Percentiles rank a stretch among this genome's conserved stretches.
Evolutionary conservation across 2,888 invertebrate genomes (phyloP).

Genomic region (Yponomeuta malinellus): DNA sequence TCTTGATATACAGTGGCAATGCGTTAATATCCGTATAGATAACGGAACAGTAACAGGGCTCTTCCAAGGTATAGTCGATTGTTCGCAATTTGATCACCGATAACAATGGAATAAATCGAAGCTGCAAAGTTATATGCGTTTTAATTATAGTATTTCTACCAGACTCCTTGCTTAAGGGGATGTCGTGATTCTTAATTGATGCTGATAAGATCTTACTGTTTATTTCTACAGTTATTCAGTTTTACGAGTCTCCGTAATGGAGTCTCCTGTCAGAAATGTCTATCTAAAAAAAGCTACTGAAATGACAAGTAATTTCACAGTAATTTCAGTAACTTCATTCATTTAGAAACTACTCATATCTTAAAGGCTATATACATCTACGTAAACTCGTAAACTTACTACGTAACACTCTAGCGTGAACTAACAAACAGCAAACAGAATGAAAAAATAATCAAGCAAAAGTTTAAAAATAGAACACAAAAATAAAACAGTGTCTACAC

Average conservation of each 20-base stretch:
- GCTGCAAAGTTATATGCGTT: slow-evolving; percentile 52
- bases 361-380: too few species aligned
- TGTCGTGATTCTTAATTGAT: slow-evolving; percentile 55
- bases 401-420: too few species aligned
- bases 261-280: neutral
- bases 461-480: neutral
- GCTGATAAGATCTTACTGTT: slow-evolving; percentile 41
- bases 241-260: neutral
- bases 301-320: too few species aligned
- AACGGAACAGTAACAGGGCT: slow-evolving; percentile 42
- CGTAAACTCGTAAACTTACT: too few species aligned
- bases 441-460: neutral
- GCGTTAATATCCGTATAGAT: slow-evolving; percentile 42
- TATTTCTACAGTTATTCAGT: neutral
- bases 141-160: slow-evolving; percentile 57
- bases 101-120: slow-evolving; percentile 47
- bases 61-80: slow-evolving; percentile 39
- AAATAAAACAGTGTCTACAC: neutral
- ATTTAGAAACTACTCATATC: too few species aligned
- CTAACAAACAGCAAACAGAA: too few species aligned
- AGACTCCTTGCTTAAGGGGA: slow-evolving; percentile 47
- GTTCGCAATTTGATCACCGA: slow-evolving; percentile 44
- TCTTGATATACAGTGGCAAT: slow-evolving; percentile 47
- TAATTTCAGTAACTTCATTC: too few species aligned
- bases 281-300: neutral